A percentile compares a stretch with the other conserved stretches of the same genome.
These are phyloP conservation scores for Magallana ariakensis DNA, from an alignment of 1,140 invertebrate species.

Conservation along the genomic window DNA sequence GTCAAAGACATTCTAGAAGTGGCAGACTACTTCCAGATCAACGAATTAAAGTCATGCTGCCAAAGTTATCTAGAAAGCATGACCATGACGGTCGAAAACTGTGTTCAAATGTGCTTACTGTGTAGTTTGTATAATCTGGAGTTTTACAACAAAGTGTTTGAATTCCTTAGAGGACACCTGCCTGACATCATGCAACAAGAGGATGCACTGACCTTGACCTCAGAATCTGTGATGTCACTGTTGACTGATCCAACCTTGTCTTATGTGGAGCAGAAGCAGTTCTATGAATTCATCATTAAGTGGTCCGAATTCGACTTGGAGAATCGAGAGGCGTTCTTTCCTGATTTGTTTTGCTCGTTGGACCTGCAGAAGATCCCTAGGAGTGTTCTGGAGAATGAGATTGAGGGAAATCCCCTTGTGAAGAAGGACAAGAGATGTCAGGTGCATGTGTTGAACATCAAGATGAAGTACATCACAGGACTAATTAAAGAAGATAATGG, in stretches of 20 bases:
- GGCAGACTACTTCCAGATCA: slow-evolving; percentile 73
- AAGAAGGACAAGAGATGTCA: slow-evolving; percentile 62
- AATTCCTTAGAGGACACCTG: slow-evolving; percentile 67
- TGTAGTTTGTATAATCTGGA: slow-evolving; percentile 71
- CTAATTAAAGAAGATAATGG: slow-evolving; percentile 52
- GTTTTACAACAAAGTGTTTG: slow-evolving; percentile 63
- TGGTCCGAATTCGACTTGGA: slow-evolving; percentile 68
- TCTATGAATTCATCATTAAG: slow-evolving; percentile 68
- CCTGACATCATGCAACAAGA: slow-evolving; percentile 65
- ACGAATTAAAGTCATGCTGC: slow-evolving; percentile 66
- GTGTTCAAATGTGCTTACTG: slow-evolving; percentile 68
- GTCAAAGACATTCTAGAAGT: slow-evolving; percentile 68
- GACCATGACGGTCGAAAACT: slow-evolving; percentile 66
- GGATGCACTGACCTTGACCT: slow-evolving; percentile 66
- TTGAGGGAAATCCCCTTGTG: slow-evolving; percentile 63
- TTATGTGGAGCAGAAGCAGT: slow-evolving; percentile 65
- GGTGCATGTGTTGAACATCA: slow-evolving; percentile 63
- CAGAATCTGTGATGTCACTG: slow-evolving; percentile 66
- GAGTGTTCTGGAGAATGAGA: slow-evolving; percentile 53
- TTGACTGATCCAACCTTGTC: slow-evolving; percentile 65
- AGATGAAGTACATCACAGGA: slow-evolving; percentile 64
- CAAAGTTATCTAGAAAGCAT: slow-evolving; percentile 60
- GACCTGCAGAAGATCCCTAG: slow-evolving; percentile 61
- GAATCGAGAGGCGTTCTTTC: slow-evolving; percentile 59
- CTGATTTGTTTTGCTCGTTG: slow-evolving; percentile 66